These are phyloP conservation scores for Calliphora vomitoria DNA, from an alignment of 2,888 invertebrate genomes.

Conservation along the genomic window DNA sequence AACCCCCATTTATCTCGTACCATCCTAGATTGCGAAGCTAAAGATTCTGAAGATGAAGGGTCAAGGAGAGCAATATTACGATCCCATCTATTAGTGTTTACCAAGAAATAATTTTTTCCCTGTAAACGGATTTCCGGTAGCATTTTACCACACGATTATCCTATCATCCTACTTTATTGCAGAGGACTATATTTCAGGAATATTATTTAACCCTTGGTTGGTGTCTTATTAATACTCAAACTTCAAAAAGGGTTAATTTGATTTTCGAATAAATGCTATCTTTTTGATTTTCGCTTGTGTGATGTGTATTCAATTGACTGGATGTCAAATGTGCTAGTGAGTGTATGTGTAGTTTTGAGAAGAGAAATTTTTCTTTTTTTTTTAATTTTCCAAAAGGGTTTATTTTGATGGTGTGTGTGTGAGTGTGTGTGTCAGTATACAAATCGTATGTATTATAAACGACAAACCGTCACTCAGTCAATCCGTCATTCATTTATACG, in stretches of 20 bases:
- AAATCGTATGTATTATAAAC: conserved; percentile 6
- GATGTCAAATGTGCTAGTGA: conserved; percentile 53
- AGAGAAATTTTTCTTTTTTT: conserved; percentile 64
- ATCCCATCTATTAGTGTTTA: too few species aligned
- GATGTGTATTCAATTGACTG: conserved; percentile 50
- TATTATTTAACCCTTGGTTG: too few species aligned
- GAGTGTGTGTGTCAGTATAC: not conserved
- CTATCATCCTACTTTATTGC: too few species aligned
- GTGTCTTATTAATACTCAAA: too few species aligned
- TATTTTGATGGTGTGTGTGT: conserved; percentile 1
- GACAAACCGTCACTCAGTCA: conserved; percentile 35
- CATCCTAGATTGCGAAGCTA: too few species aligned
- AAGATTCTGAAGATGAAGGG: too few species aligned
- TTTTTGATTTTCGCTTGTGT: conserved; percentile 8
- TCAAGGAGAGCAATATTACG: too few species aligned
- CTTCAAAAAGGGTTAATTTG: conserved; percentile 32
- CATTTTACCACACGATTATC: too few species aligned
- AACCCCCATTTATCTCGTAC: too few species aligned
- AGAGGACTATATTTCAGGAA: too few species aligned
- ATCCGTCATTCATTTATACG: not conserved
- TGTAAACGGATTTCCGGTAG: too few species aligned
- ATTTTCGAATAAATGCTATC: conserved; percentile 5
- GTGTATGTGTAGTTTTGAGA: conserved; percentile 29
- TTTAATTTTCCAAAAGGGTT: conserved; percentile 51
- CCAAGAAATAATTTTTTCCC: too few species aligned